Conservation (phyloP, 2,797 vertebrate genomes). For the Hippopotamyrus pictus region DNA sequence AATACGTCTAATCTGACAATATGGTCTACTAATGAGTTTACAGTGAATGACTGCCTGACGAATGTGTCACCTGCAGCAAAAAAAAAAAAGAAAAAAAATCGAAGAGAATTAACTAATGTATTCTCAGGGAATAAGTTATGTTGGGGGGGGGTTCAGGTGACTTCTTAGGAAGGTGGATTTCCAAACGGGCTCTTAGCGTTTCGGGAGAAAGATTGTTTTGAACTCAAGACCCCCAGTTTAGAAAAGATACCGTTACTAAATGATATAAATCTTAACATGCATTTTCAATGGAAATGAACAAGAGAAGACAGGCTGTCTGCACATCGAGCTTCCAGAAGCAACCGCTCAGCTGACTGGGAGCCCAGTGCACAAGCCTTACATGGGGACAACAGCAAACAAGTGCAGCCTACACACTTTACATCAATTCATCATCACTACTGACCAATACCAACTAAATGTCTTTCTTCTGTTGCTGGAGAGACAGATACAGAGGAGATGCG, state of each 20-base stretch:
- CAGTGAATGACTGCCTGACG: neutral
- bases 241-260: slow-evolving; percentile 13
- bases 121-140: neutral
- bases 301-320: neutral
- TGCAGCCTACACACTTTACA: neutral
- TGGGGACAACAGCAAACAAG: neutral
- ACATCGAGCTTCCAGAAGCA: neutral
- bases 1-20: neutral
- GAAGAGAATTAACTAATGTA: neutral
- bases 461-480: neutral
- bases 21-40: slow-evolving; percentile 4
- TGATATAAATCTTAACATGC: neutral
- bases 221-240: neutral
- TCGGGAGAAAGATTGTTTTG: neutral
- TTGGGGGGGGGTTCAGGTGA: neutral
- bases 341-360: neutral
- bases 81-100: neutral
- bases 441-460: neutral
- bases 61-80: neutral
- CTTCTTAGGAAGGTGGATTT: neutral
- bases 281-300: neutral
- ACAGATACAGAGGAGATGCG: slow-evolving; percentile 7
- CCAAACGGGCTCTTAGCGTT: neutral
- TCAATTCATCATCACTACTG: neutral
- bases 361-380: neutral